Evolutionary conservation across 2,797 vertebrate genomes (phyloP).

Genomic region (Gallinago solitaria): DNA sequence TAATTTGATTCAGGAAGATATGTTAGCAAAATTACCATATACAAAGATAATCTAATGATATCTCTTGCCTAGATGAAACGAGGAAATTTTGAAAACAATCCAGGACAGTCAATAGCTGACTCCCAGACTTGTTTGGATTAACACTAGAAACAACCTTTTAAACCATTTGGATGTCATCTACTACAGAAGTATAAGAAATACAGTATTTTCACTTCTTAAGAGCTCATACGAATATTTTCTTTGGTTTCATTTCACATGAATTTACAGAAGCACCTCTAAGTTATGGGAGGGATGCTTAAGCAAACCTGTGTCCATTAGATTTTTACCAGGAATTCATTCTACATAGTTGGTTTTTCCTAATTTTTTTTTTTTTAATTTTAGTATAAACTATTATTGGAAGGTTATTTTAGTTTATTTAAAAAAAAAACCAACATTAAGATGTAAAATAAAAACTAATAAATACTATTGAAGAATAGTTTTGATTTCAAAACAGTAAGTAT

Average conservation of each 20-base stretch:
- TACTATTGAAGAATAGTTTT: not conserved
- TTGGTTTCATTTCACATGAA: not conserved
- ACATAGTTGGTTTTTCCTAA: accelerated
- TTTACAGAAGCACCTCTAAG: not conserved
- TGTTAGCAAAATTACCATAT: not conserved
- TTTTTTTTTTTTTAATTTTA: not conserved
- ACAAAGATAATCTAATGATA: not conserved
- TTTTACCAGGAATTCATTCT: not conserved
- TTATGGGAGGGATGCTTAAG: accelerated
- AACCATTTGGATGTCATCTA: not conserved
- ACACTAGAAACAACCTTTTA: not conserved
- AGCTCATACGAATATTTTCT: not conserved
- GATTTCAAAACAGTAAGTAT: not conserved
- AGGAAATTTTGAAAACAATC: not conserved
- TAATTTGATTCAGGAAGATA: not conserved
- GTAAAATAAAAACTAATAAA: not conserved
- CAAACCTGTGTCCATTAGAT: not conserved
- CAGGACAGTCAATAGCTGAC: not conserved
- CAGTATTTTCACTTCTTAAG: not conserved
- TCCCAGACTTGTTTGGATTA: not conserved
- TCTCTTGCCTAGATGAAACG: not conserved
- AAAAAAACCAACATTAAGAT: not conserved
- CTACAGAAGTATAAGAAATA: not conserved
- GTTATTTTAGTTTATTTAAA: not conserved
- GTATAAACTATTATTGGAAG: not conserved